phyloP scores from a whole-genome alignment of 2,888 invertebrate genomes.

The Hypsopygia costalis region DNA sequence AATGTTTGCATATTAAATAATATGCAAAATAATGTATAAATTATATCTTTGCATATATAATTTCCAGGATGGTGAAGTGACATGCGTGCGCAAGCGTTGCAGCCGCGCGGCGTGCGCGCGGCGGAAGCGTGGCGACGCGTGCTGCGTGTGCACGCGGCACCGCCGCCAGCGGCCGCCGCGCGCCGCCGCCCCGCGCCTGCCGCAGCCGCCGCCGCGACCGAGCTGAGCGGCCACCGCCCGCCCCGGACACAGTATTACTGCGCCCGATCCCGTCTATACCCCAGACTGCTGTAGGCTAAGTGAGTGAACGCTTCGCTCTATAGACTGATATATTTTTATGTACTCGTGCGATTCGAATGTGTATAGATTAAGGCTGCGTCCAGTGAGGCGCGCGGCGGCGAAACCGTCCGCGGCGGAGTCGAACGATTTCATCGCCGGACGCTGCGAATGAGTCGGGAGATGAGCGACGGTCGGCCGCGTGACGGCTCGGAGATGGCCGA shows the following conservation, averaged over 20 bases:
- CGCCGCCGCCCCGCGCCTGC: slow-evolving; percentile 25
- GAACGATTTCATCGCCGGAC: slow-evolving; percentile 1
- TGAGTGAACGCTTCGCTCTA: slow-evolving; percentile 65
- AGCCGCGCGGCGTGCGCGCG: slow-evolving; percentile 84
- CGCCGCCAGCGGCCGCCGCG: slow-evolving; percentile 64
- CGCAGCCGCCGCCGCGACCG: slow-evolving; percentile 34
- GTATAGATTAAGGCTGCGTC: slow-evolving; percentile 52
- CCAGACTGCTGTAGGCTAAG: slow-evolving; percentile 72
- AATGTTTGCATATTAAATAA: too few species aligned
- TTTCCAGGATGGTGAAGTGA: slow-evolving; percentile 88
- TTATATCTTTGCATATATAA: too few species aligned
- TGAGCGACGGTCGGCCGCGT: slow-evolving; percentile 57
- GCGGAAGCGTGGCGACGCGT: slow-evolving; percentile 77
- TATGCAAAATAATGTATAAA: too few species aligned
- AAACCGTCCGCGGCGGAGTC: slow-evolving; percentile 5
- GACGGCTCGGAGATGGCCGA: slow-evolving; percentile 43
- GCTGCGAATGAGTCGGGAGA: slow-evolving; percentile 21
- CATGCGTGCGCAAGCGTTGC: slow-evolving; percentile 90
- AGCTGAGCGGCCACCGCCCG: slow-evolving; percentile 42
- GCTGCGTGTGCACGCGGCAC: slow-evolving; percentile 81
- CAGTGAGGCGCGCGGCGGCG: slow-evolving; percentile 17
- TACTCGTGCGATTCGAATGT: slow-evolving; percentile 72
- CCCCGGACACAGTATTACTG: slow-evolving; percentile 29
- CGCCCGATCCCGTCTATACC: slow-evolving; percentile 44
- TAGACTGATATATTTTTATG: slow-evolving; percentile 75